Base-by-base conservation (phyloP, 2,113 vertebrate genomes). In the Castor canadensis region DNA sequence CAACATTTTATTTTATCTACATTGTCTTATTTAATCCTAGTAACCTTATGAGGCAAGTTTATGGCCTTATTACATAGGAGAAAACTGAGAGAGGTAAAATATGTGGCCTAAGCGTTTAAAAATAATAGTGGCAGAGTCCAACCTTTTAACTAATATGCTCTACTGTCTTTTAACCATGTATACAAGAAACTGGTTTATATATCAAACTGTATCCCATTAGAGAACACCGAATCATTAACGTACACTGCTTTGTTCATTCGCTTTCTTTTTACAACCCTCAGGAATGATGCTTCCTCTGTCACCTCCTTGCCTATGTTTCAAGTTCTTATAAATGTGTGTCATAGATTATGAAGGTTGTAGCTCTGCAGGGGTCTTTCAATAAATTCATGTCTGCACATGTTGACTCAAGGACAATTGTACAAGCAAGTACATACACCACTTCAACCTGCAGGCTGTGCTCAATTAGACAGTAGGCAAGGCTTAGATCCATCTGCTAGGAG, bases 351-450 rank as follows among this genome's bases (percentile, higher is more conserved):
- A 93, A 83, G 28, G 26, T 9, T 88, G 52, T 80, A 92, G 84
- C 80, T 84, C 52, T 58, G 38, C 69, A 93, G 3, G 20, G n/a
- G 72, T 86, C 91, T 91, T 94, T 97, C 92, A 95, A 81, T 91
- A 89, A 95, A 95, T 64, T 91, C 93, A 93, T 89, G 93, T 64
- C 93, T 93, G 80, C 4, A 73, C 82, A 93, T 91, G 94, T 87
- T 96, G 93, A 93, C n/a, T 83, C 83, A 93, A 95, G n/a, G 69
- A 96, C 94, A 93, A 95, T 16, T 96, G 64, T 82, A 82, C 89
- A 95, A 94, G 92, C 58, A 89, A 84, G 80, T 81, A 92, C 71
- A 81, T 81, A 93, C 45, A 89, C 30, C 45, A 94, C 84, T 96
- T 95, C 79, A 93, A 75, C 62, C 89, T 1, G 0, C 43, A 89